Base-by-base conservation (phyloP, 2,797 vertebrate species). In the Apodemus agrarius region DNA sequence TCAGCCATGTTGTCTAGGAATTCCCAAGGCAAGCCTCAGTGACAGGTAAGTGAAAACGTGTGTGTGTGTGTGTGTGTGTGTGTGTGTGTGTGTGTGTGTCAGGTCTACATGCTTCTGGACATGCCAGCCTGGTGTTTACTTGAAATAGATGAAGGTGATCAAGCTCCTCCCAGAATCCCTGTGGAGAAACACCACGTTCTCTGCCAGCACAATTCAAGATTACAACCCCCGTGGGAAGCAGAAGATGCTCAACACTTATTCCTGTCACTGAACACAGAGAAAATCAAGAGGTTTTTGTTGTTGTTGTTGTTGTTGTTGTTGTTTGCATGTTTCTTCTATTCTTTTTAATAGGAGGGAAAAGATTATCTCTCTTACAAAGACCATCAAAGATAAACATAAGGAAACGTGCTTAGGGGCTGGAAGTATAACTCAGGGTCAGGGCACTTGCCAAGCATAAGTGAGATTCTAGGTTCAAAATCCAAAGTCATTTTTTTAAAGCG, bases 41-140 rank as follows among this genome's bases (percentile, higher is more conserved):
- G 37, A 11, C 92, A 96, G 93, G 90, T 80, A 84, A 90, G 91
- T 63, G 72, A 52, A 79, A 52, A 76, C 90, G 59, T 83, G 63
- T 72, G 78, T 75, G 69, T 49, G 6, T 88, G 81, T 96, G 84
- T 61, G 43, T 72, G 78, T 75, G 69, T 49, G 4, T 88, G 81
- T 96, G 84, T 61, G 43, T 72, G 78, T 75, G 69, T 49, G 6
- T 88, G 81, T 96, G 52, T 52, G 49, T 88, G 81, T 96, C 81
- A 54, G 43, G 67, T 54, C 78, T 76, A 10, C 40, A 84, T 40
- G 24, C 82, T 89, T 57, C 89, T 31, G 87, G 78, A 6, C 65
- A 49, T 34, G 85, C 40, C 37, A 72, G 49, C 4, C 31, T 61
- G 34, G 75, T 43, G n/a, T 54, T 76, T 81, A 13, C 82, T 40